Evolutionary conservation across 2,797 vertebrate genomes (phyloP).

Genomic region (Hypotaenidia okinawae): DNA sequence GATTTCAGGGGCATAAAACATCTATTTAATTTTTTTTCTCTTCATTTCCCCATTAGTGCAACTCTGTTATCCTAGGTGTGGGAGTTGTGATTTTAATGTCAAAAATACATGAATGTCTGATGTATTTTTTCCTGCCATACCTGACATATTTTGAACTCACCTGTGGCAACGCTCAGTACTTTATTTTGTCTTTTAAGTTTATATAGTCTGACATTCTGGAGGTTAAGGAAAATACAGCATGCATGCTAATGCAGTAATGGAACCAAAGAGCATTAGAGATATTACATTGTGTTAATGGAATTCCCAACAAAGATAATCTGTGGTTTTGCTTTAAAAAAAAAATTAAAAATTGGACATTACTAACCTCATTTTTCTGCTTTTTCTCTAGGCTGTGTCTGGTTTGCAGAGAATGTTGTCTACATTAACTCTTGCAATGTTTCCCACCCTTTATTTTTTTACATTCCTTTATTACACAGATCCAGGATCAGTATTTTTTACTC

Average conservation of each 20-base stretch:
- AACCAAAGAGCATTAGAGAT: background rate
- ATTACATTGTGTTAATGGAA: background rate
- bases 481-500: constrained; percentile 94
- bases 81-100: background rate
- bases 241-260: background rate
- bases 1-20: background rate
- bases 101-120: background rate
- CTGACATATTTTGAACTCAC: background rate
- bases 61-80: background rate
- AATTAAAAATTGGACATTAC: background rate
- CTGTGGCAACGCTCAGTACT: background rate
- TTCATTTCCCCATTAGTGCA: background rate
- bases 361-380: constrained; percentile 29
- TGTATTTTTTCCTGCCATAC: accelerated
- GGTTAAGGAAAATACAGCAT: background rate
- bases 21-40: background rate
- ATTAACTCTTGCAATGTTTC: constrained; percentile 88
- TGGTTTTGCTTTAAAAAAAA: background rate
- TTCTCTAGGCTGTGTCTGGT: constrained; percentile 82
- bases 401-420: constrained; percentile 87
- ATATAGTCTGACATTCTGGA: background rate
- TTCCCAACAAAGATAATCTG: background rate
- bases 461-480: constrained; percentile 98
- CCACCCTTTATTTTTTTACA: constrained; percentile 96
- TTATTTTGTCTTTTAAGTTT: background rate